Percentiles rank a stretch among this genome's conserved stretches.
phyloP scores from a whole-genome alignment of 1,140 invertebrate genomes.

The Atopsyche davidsoni region DNA sequence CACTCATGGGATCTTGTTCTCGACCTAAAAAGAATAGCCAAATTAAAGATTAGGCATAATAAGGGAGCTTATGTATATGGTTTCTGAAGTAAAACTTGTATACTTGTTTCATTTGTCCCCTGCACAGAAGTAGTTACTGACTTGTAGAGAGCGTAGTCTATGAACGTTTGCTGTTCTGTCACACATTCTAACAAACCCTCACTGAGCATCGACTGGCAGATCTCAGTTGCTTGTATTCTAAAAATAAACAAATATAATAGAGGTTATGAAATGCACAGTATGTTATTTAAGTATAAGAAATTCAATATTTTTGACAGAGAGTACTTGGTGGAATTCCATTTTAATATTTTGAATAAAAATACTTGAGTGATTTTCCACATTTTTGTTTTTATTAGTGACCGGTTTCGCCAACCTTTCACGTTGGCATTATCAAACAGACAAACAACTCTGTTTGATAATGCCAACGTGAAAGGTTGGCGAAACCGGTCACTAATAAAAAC shows the following conservation, averaged over 20 bases:
- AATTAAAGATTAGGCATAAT: no score
- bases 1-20: conserved; percentile 32
- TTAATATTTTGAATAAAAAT: no score
- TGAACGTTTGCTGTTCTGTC: conserved; percentile 48
- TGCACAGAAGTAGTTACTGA: conserved; percentile 36
- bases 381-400: no score
- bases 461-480: no score
- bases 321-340: no score
- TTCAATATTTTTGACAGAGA: neutral
- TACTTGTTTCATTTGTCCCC: no score
- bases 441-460: no score
- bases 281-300: conserved; percentile 11
- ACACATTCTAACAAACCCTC: conserved; percentile 71
- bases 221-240: conserved; percentile 70
- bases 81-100: neutral
- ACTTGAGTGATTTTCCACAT: no score
- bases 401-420: no score
- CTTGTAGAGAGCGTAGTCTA: conserved; percentile 51
- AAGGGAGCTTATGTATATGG: no score
- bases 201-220: conserved; percentile 77
- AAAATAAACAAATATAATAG: conserved; percentile 26
- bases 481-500: no score
- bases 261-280: conserved; percentile 10
- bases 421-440: no score
- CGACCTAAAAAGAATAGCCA: neutral